Conservation (phyloP, 2,113 vertebrate species). For the Emydura subglobosa region DNA sequence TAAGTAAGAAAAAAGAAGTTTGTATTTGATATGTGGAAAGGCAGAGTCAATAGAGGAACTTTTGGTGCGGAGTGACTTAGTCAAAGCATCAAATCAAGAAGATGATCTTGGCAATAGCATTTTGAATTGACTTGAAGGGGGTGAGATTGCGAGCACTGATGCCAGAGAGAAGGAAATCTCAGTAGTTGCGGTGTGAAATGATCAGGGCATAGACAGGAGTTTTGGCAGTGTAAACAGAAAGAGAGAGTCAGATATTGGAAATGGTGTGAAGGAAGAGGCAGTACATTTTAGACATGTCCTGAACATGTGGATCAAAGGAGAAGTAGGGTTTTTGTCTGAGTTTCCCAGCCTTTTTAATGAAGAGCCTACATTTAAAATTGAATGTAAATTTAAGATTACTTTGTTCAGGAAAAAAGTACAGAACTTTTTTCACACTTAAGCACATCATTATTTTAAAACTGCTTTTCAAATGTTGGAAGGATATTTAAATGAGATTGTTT, state of each 20-base stretch:
- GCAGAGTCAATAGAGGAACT: background rate
- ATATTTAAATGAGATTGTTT: background rate
- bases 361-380: background rate
- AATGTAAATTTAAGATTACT: background rate
- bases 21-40: background rate
- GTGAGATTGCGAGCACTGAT: background rate
- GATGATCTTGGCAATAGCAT: background rate
- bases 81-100: background rate
- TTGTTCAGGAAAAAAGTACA: slow-evolving; percentile 1
- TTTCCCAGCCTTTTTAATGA: background rate
- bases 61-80: background rate
- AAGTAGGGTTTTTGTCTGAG: background rate
- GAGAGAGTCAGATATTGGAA: background rate
- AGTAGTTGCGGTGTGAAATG: background rate
- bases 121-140: background rate
- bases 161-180: background rate
- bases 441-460: background rate
- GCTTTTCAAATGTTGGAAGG: background rate
- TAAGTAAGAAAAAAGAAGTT: background rate
- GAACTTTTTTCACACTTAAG: background rate
- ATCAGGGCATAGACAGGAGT: background rate
- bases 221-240: background rate
- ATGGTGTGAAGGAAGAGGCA: background rate
- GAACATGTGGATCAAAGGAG: background rate
- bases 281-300: background rate